Percentiles rank a stretch among this genome's conserved stretches.
phyloP scores from a whole-genome alignment of 2,113 vertebrate genomes.

The Brachypteracias leptosomus region DNA sequence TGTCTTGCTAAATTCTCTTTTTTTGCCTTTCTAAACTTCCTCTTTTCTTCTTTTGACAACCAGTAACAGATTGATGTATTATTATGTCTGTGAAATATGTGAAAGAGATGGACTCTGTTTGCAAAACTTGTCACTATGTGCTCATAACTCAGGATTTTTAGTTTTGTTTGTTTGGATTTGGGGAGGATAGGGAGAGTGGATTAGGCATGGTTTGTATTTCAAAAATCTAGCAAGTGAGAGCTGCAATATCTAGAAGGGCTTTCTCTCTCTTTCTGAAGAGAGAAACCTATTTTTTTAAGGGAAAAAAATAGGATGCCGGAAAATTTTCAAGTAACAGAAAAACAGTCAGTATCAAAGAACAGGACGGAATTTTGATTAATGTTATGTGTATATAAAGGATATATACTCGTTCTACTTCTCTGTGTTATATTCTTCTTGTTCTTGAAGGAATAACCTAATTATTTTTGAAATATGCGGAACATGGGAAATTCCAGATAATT shows the following conservation, averaged over 20 bases:
- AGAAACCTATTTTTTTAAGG: background rate
- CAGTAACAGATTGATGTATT: background rate
- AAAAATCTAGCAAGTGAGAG: background rate
- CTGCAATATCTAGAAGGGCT: background rate
- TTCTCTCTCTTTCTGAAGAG: background rate
- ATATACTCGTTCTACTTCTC: background rate
- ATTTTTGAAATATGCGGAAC: constrained; percentile 20
- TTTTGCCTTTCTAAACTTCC: background rate
- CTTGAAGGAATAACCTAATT: background rate
- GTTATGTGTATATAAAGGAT: background rate
- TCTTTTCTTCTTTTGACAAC: background rate
- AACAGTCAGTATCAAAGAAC: background rate
- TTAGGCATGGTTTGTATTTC: background rate
- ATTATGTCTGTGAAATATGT: background rate
- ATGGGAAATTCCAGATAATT: background rate
- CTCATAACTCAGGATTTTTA: background rate
- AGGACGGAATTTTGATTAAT: background rate
- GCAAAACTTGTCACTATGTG: background rate
- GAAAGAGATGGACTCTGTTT: background rate
- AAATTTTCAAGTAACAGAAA: background rate
- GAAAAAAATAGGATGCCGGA: background rate
- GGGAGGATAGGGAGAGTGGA: background rate
- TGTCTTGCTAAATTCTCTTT: background rate
- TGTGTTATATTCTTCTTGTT: background rate
- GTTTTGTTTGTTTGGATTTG: background rate